Evolutionary conservation across 2,797 vertebrate genomes (phyloP), one percentile per base, ranked within the genome.

Genomic region (Onychomys leucogaster): DNA sequence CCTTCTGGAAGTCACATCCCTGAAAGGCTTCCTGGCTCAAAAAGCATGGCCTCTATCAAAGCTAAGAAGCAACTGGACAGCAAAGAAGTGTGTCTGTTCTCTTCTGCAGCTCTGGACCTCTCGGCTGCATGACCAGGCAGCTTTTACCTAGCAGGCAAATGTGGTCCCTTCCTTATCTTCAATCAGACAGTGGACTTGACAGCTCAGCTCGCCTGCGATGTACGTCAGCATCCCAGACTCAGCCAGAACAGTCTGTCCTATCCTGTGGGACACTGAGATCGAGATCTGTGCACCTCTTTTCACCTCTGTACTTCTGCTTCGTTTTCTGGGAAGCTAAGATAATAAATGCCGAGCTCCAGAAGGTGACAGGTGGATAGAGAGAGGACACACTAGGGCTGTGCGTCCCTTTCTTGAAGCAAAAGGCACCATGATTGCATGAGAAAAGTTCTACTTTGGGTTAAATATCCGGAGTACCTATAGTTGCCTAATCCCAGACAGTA

Each of bases 211-310:
- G 2, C 71, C 88, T 81, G 46, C 57, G 75, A 86, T 27, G 6
- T 57, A n/a, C 37, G 55, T 86, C 88, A 59, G 92, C 46, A 55
- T 27, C 49, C 82, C 71, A 73, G 67, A 71, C 69, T 86, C 55
- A 43, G 37, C 88, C 63, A n/a, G 90, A 92, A 96, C 75, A 94
- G 2, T 27, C 91, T 92, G 93, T 95, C 63, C 80, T 92, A 83
- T 65, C 32, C 75, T 96, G 75, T 91, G 55, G 89, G 76, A 95
- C 89, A 84, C 4, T 16, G 59, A 95, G 85, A 94, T 91, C 61
- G 89, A 37, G 75, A 96, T 90, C 88, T 75, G 23, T 4, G n/a
- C 75, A 75, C 86, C 82, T 25, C 89, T 94, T 94, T 88, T 94
- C 41, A 80, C 71, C 85, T 89, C 41, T 69, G 59, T 87, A 29